These are phyloP conservation scores for Wiebesia pumilae DNA, from an alignment of 1,140 invertebrate genomes.

Conservation along the genomic window DNA sequence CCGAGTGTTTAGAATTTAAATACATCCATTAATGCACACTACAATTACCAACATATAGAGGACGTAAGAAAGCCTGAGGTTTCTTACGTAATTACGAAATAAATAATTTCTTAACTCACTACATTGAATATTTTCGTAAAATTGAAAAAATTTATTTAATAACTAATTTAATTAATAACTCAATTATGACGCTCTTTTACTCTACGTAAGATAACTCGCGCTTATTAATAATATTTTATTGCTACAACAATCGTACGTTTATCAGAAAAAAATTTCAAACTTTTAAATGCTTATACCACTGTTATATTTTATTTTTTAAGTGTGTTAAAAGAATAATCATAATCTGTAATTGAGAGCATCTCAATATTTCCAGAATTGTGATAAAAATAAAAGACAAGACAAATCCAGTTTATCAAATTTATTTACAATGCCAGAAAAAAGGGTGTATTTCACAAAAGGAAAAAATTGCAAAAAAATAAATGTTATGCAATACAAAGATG, in stretches of 20 bases:
- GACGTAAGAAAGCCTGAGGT: no score
- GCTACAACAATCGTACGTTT: background rate
- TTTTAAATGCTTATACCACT: background rate
- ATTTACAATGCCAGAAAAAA: conserved; percentile 54
- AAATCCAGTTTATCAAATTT: conserved; percentile 53
- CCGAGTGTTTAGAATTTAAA: no score
- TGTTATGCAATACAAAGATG: background rate
- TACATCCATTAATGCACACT: no score
- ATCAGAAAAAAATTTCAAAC: background rate
- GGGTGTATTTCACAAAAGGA: background rate
- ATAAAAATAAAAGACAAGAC: background rate
- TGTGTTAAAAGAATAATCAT: background rate
- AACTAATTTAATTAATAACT: no score
- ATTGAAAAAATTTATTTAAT: no score
- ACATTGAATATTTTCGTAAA: no score
- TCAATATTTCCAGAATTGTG: background rate
- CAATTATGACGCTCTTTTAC: no score
- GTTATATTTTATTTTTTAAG: background rate
- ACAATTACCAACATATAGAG: no score
- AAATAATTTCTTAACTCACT: no score
- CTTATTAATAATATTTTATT: background rate
- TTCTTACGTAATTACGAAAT: no score
- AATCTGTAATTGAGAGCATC: no score
- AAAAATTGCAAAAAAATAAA: conserved; percentile 9
- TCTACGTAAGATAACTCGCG: background rate